phyloP scores from a whole-genome alignment of 2,113 vertebrate genomes.

The Gorsachius goisagi region DNA sequence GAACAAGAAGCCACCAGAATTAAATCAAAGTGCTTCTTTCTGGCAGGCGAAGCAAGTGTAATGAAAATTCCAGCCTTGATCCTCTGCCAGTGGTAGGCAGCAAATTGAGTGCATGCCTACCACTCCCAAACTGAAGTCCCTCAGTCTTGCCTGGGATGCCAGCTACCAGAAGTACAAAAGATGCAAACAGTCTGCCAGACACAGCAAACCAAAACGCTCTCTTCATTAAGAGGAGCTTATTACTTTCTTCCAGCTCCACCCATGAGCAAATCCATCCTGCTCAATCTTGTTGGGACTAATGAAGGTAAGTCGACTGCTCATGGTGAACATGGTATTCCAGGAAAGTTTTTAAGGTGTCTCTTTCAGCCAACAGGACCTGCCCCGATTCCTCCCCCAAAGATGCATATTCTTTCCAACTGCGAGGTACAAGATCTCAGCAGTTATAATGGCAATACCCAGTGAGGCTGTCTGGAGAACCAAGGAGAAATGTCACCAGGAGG shows the following conservation, averaged over 20 bases:
- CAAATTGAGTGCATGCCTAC: conserved; percentile 43
- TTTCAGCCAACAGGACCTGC: not conserved
- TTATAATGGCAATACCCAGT: not conserved
- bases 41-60: conserved; percentile 47
- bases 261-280: not conserved
- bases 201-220: not conserved
- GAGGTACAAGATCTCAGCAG: not conserved
- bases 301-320: not conserved
- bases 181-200: conserved; percentile 38
- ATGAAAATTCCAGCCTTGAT: conserved; percentile 65
- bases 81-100: conserved; percentile 39
- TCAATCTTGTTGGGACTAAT: not conserved
- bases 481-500: not conserved
- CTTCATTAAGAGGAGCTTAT: conserved; percentile 35
- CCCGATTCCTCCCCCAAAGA: not conserved
- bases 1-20: conserved; percentile 60
- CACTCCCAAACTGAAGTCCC: conserved; percentile 39
- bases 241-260: conserved; percentile 29
- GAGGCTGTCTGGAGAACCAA: not conserved
- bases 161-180: conserved; percentile 17
- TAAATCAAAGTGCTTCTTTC: conserved; percentile 61
- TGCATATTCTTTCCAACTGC: not conserved
- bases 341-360: not conserved
- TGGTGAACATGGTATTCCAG: not conserved
- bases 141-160: not conserved